These are phyloP conservation scores for Pandemis corylana DNA, from an alignment of 2,888 invertebrate species.

Conservation along the genomic window DNA sequence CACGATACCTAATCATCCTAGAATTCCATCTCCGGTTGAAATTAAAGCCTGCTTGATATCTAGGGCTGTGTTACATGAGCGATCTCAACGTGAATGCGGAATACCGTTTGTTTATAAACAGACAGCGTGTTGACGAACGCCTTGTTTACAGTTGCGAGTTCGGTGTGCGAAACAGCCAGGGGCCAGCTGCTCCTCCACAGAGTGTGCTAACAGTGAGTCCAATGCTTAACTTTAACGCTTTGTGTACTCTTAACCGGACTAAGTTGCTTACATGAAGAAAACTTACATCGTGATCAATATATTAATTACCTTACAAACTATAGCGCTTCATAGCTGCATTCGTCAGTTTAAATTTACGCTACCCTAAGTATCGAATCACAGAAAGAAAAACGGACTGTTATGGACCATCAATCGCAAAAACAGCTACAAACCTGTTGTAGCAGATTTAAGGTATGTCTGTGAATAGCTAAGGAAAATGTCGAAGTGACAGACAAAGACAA, in stretches of 20 bases:
- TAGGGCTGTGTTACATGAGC: slow-evolving; percentile 17
- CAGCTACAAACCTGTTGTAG: no score
- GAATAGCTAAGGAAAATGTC: no score
- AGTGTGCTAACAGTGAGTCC: slow-evolving; percentile 26
- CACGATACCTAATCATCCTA: not conserved
- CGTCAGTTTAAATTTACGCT: no score
- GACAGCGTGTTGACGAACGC: slow-evolving; percentile 21
- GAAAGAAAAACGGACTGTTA: no score
- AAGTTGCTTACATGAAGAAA: not conserved
- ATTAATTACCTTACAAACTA: no score
- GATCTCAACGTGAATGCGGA: slow-evolving; percentile 45
- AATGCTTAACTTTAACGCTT: not conserved
- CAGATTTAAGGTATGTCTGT: no score
- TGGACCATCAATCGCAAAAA: no score
- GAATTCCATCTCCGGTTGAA: not conserved
- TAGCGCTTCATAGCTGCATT: no score
- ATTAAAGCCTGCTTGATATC: not conserved
- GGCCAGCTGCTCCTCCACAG: slow-evolving; percentile 15
- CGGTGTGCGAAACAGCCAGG: slow-evolving; percentile 13
- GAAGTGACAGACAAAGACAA: no score
- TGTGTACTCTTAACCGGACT: not conserved
- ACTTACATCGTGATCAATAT: no score
- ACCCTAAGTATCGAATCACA: no score
- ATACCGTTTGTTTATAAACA: slow-evolving; percentile 53
- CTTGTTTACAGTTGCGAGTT: slow-evolving; percentile 53